These are phyloP conservation scores for Phytoseiulus persimilis DNA, from an alignment of 2,888 invertebrate species.

Conservation along the genomic window DNA sequence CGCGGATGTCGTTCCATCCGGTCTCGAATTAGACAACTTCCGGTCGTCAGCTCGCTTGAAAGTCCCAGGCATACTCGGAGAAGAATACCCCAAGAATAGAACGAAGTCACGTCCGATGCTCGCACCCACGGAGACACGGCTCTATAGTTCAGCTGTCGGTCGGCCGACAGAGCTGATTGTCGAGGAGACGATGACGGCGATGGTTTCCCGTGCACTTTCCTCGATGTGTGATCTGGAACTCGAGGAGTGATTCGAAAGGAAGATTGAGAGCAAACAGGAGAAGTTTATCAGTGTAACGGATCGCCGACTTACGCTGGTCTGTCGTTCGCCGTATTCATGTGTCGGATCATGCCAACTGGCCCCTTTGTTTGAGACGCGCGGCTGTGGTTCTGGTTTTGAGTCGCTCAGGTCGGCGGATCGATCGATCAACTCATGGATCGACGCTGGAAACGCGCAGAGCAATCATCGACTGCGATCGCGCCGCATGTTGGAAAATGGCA, in stretches of 20 bases:
- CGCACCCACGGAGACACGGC: neutral
- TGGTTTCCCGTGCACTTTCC: neutral
- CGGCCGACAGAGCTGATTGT: neutral
- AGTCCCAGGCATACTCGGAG: neutral
- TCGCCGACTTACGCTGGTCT: neutral
- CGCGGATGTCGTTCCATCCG: neutral
- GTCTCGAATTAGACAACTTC: conserved; percentile 33
- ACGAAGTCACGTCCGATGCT: neutral
- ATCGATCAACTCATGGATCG: neutral
- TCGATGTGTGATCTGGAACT: neutral
- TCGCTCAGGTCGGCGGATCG: neutral
- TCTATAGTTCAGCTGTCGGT: neutral
- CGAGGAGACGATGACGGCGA: neutral
- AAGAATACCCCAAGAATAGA: neutral
- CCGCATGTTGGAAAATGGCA: neutral
- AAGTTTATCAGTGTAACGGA: neutral
- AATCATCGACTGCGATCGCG: neutral
- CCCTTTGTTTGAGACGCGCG: neutral
- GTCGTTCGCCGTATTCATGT: neutral
- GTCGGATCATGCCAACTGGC: neutral
- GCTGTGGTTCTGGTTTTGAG: neutral
- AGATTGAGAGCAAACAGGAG: neutral
- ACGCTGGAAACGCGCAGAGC: neutral
- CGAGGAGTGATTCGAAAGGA: neutral
- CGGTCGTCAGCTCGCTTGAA: neutral